Conservation (phyloP, 2,888 invertebrate genomes). For the Ommatoiulus sabulosus region DNA sequence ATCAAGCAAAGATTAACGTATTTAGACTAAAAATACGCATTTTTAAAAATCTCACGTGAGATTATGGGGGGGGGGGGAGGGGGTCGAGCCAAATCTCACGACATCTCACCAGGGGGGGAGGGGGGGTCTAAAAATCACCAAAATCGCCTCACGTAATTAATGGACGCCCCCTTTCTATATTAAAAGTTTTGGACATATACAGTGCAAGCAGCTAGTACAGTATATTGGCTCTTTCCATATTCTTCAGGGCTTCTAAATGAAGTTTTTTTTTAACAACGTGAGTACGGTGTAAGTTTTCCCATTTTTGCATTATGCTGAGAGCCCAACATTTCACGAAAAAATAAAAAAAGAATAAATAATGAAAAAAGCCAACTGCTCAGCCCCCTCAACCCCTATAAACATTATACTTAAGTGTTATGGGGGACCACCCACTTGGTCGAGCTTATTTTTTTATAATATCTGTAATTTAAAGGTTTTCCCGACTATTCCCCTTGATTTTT, state of each 20-base stretch:
- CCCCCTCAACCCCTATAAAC: conserved; percentile 20
- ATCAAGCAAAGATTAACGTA: too few relatives aligned
- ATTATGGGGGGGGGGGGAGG: too few relatives aligned
- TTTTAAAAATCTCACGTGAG: too few relatives aligned
- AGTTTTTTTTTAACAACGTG: not conserved
- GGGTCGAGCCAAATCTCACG: too few relatives aligned
- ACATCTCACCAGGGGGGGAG: too few relatives aligned
- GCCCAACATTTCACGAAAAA: not conserved
- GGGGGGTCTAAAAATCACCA: too few relatives aligned
- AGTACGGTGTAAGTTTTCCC: not conserved
- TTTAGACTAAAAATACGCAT: too few relatives aligned
- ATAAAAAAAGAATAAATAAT: not conserved
- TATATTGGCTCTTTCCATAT: not conserved
- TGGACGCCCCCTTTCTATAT: too few relatives aligned
- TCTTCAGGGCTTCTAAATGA: not conserved
- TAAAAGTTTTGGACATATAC: too few relatives aligned
- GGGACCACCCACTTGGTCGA: conserved; percentile 15
- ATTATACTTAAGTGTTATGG: conserved; percentile 28
- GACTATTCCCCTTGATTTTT: conserved; percentile 5
- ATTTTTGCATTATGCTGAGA: not conserved
- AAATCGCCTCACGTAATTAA: too few relatives aligned
- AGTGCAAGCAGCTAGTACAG: too few relatives aligned
- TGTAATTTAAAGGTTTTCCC: conserved; percentile 23
- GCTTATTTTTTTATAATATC: conserved; percentile 31
- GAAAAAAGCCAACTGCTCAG: not conserved